Evolutionary conservation across 2,113 vertebrate genomes (phyloP), one percentile per base, ranked within the genome.

Genomic region (Machaerirhynchus nigripectus): DNA sequence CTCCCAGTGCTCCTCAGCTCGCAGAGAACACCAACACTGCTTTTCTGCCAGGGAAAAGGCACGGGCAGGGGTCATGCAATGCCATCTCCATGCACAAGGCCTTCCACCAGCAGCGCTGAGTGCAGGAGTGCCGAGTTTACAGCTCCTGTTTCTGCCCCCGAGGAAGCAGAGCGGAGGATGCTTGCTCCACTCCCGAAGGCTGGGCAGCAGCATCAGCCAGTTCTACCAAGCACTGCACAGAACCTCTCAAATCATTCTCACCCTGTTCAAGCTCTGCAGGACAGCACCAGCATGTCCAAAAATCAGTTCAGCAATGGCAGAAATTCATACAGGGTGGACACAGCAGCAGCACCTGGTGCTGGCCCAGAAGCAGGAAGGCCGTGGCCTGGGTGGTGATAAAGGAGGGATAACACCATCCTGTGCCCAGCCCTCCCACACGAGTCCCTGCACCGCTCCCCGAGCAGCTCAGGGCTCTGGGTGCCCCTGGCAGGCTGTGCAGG

Each of bases 31-130:
- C 18, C 12, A 2, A 1, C 4, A 5, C 11, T 5, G 11, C 47
- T 46, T 27, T n/a, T 46, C 55, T 67, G 46, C 46, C 68, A 61
- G 46, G 59, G 39, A 33, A 76, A 22, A 24, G 30, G 23, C 8
- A 16, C 7, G 35, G 39, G 16, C 44, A 42, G 3, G 0, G 14
- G 6, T 8, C 52, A 31, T 0, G 19, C 53, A 61, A 42, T 16
- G 61, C 35, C 60, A 42, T 8, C 49, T 44, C 60, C 35, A 8
- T 0, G 6, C 21, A 28, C 2, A 40, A 1, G 28, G 47, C 2
- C 50, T 2, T 20, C 39, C 0, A 0, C 4, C 4, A 2, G 40
- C 52, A n/a, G 22, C 2, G 5, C 35, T 23, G 4, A 31, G 37
- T 1, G 12, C 35, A 53, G 61, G 52, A 61, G 40, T 60, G 31